Conservation (phyloP, 2,888 invertebrate genomes). For the Agrypnus murinus region DNA sequence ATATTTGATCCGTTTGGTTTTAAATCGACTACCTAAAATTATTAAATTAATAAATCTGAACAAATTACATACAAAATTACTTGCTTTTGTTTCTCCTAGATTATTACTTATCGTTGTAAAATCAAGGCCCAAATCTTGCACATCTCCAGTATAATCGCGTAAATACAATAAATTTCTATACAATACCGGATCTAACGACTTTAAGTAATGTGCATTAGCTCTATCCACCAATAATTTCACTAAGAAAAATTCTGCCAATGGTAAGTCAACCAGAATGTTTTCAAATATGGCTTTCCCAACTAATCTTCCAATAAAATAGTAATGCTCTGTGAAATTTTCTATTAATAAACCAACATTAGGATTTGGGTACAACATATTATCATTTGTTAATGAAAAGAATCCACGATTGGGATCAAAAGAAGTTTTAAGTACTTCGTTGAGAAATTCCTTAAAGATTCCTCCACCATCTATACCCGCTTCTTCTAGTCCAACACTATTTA, state of each 20-base stretch:
- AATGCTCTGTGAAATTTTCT: conserved; percentile 91
- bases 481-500: conserved; percentile 92
- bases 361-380: conserved; percentile 96
- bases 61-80: no score
- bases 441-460: conserved; percentile 96
- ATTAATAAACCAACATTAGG: conserved; percentile 92
- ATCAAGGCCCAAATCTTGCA: conserved; percentile 91
- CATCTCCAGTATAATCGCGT: conserved; percentile 89
- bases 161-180: conserved; percentile 93
- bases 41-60: no score
- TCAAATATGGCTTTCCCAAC: conserved; percentile 97
- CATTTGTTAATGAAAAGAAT: conserved; percentile 90
- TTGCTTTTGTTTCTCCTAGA: conserved; percentile 88
- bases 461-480: conserved; percentile 99
- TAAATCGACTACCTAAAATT: conserved; percentile 85
- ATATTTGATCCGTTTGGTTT: conserved; percentile 94
- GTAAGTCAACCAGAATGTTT: conserved; percentile 94
- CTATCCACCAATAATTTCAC: conserved; percentile 88
- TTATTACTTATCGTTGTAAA: conserved; percentile 94
- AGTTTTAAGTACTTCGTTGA: conserved; percentile 94
- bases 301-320: conserved; percentile 95
- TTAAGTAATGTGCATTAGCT: conserved; percentile 89
- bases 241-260: conserved; percentile 96
- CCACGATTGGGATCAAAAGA: conserved; percentile 98
- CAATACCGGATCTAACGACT: conserved; percentile 93